phyloP scores from a whole-genome alignment of 92 coral and sea anemone species.

The Epizoanthus scotinus region DNA sequence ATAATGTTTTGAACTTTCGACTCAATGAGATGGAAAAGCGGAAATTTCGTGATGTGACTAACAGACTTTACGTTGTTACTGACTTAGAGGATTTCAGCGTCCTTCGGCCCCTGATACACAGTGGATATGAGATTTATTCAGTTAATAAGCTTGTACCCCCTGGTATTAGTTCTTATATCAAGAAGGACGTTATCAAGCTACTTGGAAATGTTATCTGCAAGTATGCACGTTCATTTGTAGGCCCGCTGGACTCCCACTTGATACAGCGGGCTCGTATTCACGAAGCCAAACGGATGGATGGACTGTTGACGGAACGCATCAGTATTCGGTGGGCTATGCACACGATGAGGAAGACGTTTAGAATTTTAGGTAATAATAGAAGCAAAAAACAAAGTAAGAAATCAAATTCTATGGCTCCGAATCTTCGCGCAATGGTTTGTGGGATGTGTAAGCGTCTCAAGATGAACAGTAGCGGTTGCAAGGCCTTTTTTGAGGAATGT shows the following conservation, averaged over 20 bases:
- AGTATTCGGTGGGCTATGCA: constrained; percentile 77
- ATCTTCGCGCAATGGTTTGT: constrained; percentile 41
- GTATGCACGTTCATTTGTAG: constrained; percentile 72
- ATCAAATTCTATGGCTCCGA: not conserved
- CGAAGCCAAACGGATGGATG: constrained; percentile 66
- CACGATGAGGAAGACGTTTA: constrained; percentile 62
- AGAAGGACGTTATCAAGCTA: constrained; percentile 60
- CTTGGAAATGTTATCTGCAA: constrained; percentile 72
- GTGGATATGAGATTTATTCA: constrained; percentile 67
- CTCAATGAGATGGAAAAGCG: constrained; percentile 74
- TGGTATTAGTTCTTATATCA: constrained; percentile 58
- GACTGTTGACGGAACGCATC: constrained; percentile 53
- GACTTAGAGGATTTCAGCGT: constrained; percentile 41
- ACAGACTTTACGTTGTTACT: constrained; percentile 63
- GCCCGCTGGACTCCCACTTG: constrained; percentile 71
- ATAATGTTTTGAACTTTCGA: constrained; percentile 57
- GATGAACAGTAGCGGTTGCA: constrained; percentile 9
- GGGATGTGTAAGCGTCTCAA: constrained; percentile 28
- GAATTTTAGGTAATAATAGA: not conserved
- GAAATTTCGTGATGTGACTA: constrained; percentile 55
- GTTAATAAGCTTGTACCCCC: constrained; percentile 56
- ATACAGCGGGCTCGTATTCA: constrained; percentile 79
- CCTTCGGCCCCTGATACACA: constrained; percentile 43
- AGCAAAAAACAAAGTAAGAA: not conserved
- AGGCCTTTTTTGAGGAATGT: constrained; percentile 11